phyloP scores from a whole-genome alignment of 1,140 invertebrate species.

The Rhyacophila brunnea region DNA sequence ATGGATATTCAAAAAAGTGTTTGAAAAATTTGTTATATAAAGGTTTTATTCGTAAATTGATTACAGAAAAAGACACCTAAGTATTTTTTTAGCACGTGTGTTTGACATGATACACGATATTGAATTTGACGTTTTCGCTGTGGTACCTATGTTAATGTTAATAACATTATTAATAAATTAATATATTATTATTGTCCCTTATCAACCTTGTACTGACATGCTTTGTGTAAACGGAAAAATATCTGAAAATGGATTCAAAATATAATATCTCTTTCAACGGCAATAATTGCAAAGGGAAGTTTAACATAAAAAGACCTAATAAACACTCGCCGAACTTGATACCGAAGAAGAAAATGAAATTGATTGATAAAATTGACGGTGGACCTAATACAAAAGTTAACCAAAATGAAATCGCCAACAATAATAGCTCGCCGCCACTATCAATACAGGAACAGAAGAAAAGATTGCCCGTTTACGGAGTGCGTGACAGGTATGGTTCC shows the following conservation, averaged over 20 bases:
- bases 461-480: slow-evolving; percentile 27
- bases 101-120: not conserved
- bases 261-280: slow-evolving; percentile 24
- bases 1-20: too few species aligned
- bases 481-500: slow-evolving; percentile 22
- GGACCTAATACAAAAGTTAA: not conserved
- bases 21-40: too few species aligned
- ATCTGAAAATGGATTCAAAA: slow-evolving; percentile 30
- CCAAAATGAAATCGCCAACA: not conserved
- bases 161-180: too few species aligned
- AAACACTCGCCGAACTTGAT: slow-evolving; percentile 4
- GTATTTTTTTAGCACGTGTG: not conserved
- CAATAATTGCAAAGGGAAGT: slow-evolving; percentile 17
- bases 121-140: not conserved
- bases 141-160: too few species aligned
- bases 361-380: slow-evolving; percentile 2
- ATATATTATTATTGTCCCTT: too few species aligned
- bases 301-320: slow-evolving; percentile 15
- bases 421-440: slow-evolving; percentile 1
- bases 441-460: slow-evolving; percentile 23
- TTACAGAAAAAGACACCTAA: too few species aligned
- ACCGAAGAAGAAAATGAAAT: slow-evolving; percentile 22
- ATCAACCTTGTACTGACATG: too few species aligned
- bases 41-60: too few species aligned
- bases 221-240: too few species aligned